Conservation (phyloP, 2,113 vertebrate species). For the Stegostoma tigrinum region DNA sequence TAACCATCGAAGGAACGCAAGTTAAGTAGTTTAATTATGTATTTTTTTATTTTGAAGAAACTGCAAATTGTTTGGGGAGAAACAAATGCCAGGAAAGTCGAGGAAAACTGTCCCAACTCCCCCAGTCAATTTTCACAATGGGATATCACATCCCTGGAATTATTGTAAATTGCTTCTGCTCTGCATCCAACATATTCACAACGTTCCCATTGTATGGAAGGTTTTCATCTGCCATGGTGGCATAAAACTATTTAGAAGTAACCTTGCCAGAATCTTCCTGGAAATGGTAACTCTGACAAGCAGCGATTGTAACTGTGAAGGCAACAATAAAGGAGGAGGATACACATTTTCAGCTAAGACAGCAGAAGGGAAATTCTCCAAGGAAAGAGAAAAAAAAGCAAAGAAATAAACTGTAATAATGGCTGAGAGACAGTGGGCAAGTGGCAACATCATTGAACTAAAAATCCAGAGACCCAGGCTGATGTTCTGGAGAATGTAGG, state of each 20-base stretch:
- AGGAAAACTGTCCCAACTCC: too few relatives aligned
- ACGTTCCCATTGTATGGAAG: too few relatives aligned
- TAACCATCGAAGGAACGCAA: background rate
- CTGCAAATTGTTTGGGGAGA: background rate
- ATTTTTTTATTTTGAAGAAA: background rate
- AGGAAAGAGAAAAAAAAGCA: background rate
- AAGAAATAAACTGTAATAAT: background rate
- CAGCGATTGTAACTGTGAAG: background rate
- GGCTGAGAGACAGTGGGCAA: background rate
- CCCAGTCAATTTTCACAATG: too few relatives aligned
- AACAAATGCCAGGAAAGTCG: background rate
- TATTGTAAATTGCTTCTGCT: too few relatives aligned
- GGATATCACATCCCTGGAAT: too few relatives aligned
- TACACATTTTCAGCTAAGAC: background rate
- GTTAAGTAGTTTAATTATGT: background rate
- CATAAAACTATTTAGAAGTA: too few relatives aligned
- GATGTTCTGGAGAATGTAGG: too few relatives aligned
- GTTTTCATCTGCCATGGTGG: too few relatives aligned
- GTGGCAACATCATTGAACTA: too few relatives aligned
- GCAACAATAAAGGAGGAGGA: background rate
- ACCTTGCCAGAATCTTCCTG: background rate
- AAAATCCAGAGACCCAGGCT: too few relatives aligned
- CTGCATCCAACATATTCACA: too few relatives aligned
- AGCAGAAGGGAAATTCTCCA: background rate
- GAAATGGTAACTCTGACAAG: background rate